Conservation (phyloP, 2,888 invertebrate species). For the Oligia latruncula region DNA sequence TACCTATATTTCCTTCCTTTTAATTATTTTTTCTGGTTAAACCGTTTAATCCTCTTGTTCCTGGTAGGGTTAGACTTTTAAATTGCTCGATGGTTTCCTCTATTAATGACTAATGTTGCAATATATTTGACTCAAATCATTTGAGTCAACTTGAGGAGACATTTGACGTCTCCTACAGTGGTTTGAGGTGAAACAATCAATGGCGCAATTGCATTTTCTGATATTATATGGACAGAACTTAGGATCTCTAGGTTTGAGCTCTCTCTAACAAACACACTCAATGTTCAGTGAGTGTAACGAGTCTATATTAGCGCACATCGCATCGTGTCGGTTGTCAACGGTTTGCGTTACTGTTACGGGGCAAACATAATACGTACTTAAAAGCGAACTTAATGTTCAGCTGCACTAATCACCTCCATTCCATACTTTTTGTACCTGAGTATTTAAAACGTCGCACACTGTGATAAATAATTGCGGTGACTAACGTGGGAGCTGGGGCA, state of each 20-base stretch:
- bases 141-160: neutral
- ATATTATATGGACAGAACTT: neutral
- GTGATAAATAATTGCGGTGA: neutral
- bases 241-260: neutral
- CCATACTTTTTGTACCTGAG: neutral
- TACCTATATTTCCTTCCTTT: slow-evolving; percentile 26
- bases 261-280: neutral
- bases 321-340: slow-evolving; percentile 5
- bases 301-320: slow-evolving; percentile 4
- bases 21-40: slow-evolving; percentile 6
- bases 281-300: neutral
- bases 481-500: neutral
- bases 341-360: neutral
- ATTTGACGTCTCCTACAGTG: neutral
- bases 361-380: slow-evolving; percentile 17
- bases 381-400: slow-evolving; percentile 9
- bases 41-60: neutral
- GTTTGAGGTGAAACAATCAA: neutral
- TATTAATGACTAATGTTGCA: neutral
- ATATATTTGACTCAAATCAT: neutral
- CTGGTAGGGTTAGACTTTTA: neutral
- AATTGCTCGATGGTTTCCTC: too few relatives aligned
- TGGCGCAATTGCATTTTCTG: neutral
- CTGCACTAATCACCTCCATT: slow-evolving; percentile 15
- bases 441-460: neutral